Conservation (phyloP, 2,888 invertebrate species). For the Drosophila multiciliata region DNA sequence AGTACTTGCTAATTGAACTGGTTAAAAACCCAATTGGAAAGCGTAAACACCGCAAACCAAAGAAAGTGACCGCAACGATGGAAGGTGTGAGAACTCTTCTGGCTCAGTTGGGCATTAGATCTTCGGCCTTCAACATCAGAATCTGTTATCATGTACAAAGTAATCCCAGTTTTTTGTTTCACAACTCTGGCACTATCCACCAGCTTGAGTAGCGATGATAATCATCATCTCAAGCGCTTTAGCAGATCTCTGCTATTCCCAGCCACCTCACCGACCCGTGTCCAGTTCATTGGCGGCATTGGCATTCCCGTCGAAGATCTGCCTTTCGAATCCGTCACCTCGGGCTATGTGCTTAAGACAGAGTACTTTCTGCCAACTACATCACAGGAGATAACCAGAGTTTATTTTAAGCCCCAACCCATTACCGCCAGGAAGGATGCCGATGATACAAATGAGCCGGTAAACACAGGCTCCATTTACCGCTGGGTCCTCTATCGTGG, state of each 20-base stretch:
- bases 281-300: constrained; percentile 83
- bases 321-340: constrained; percentile 80
- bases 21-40: constrained; percentile 37
- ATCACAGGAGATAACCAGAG: constrained; percentile 72
- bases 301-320: constrained; percentile 83
- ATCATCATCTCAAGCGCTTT: constrained; percentile 44
- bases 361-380: constrained; percentile 82
- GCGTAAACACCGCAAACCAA: constrained; percentile 20
- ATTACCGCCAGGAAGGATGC: constrained; percentile 57
- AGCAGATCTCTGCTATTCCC: constrained; percentile 79
- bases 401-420: constrained; percentile 76
- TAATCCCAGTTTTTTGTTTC: constrained; percentile 2
- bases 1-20: constrained; percentile 64
- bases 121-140: constrained; percentile 20
- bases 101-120: constrained; percentile 48
- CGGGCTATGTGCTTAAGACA: constrained; percentile 83
- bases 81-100: constrained; percentile 16
- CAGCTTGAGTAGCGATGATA: constrained; percentile 1
- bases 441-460: not conserved
- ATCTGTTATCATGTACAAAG: constrained; percentile 26
- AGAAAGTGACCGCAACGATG: constrained; percentile 52
- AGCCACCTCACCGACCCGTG: constrained; percentile 82
- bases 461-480: constrained; percentile 61
- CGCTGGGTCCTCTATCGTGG: constrained; percentile 82
- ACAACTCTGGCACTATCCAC: constrained; percentile 2